Evolutionary conservation across 2,888 invertebrate species (phyloP), one percentile per base, ranked within the genome.

Genomic region (Pediacus dermestoides): DNA sequence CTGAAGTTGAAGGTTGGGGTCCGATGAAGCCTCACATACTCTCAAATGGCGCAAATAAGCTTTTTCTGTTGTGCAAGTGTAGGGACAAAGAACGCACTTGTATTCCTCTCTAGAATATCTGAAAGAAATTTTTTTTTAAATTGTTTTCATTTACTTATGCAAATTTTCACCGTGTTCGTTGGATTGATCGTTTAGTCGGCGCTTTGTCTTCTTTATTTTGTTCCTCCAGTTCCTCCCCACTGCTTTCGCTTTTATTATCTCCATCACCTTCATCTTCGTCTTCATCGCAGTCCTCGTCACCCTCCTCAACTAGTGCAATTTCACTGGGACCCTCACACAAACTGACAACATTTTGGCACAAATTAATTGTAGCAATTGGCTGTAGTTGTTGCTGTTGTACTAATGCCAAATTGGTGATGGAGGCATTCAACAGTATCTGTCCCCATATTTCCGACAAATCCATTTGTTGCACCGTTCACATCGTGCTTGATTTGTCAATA

Each of bases 41-140:
- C 72, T 66, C 34, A 73, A 55, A 52, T 76, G 76, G 48, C 70
- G 70, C 31, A 73, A 67, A 44, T 74, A 73, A 1, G 76, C 75
- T 50, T 73, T 73, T 53, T 75, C 75, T 44, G 75, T 75, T 11
- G 76, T 76, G 52, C 76, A 76, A 2, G 72, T 72, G 50, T 76
- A 76, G 1, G 74, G 68, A 57, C 76, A 76, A 38, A 71, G 55
- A 12, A 70, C 70, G 56, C 76, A 76, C 15, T 70, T 64, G 50
- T 76, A 74, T 53, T 76, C 76, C 48, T 76, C 76, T 23, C 74
- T 66, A 33, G 74, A 73, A 61, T 74, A 74, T 58, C 74, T 9
- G 23, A 33, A 35, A 30, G 16, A 16, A 6, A 6, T 25, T 25
- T 13, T 34, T 21, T 14, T 6, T 9, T 25, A 25, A 4, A 39